Base-by-base conservation (phyloP, 2,797 vertebrate genomes). In the Chrosomus eos region DNA sequence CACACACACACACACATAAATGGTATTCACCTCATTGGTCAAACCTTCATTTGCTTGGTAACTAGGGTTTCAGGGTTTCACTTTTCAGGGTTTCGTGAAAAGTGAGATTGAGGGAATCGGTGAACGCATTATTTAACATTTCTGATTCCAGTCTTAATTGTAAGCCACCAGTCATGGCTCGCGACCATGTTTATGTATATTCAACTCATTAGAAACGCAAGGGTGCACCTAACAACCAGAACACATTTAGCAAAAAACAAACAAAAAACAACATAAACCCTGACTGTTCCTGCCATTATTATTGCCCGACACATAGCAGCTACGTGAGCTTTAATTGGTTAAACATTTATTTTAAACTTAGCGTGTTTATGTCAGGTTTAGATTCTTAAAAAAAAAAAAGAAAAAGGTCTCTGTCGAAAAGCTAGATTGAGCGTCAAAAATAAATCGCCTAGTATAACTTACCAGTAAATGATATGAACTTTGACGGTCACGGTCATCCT, bases 401-500 rank as follows among this genome's bases (percentile, higher is more conserved):
- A 36, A 7, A 70, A 53, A 55, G 13, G 2, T 13, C 1, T 62
- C n/a, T 19, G n/a, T 5, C 26, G 26, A 10, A n/a, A 21, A 23
- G 3, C 13, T 51, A 5, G 18, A 51, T 13, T 4, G 1, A 60
- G 53, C 14, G 26, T 36, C 23, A n/a, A n/a, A 33, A 81, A 83
- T 85, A 86, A 82, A 86, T 14, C 3, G 13, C 43, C 11, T 38
- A 87, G 31, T 28, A 28, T 14, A 45, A 89, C 90, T 28, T 89
- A 92, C 91, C 91, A 92, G 85, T 92, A 92, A 81, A 81, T 80
- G 9, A 92, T 2, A 26, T 89, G 90, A 36, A 92, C 81, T 90
- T 90, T 91, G n/a, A 90, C 88, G 21, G 8, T 79, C 91, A 90
- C 88, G 21, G 8, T 79, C 91, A 92, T 92, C 6, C 53, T 86